Conservation (phyloP, 1,140 invertebrate genomes). For the Camponotus vicinus region DNA sequence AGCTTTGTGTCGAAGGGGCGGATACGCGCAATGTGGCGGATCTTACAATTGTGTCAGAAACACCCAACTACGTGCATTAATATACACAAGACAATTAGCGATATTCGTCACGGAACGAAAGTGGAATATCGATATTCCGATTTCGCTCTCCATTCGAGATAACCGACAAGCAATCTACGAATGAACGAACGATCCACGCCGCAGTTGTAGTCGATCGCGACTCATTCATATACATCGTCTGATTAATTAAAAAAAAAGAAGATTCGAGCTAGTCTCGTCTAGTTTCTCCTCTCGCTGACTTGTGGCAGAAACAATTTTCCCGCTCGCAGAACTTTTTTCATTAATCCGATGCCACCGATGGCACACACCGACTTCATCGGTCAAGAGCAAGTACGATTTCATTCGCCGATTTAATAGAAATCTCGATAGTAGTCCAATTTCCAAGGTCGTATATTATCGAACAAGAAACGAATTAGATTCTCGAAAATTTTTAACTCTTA, state of each 20-base stretch:
- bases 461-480: conserved; percentile 6
- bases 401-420: conserved; percentile 21
- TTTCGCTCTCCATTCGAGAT: background rate
- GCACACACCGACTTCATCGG: conserved; percentile 27
- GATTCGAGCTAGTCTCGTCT: background rate
- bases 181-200: background rate
- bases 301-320: conserved; percentile 53
- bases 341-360: conserved; percentile 36
- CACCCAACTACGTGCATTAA: background rate
- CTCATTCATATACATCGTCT: background rate
- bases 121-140: background rate
- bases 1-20: background rate
- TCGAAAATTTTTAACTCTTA: background rate
- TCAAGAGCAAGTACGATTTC: conserved; percentile 23
- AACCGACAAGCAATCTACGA: background rate
- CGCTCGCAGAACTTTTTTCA: conserved; percentile 32
- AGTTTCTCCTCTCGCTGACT: conserved; percentile 26
- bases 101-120: background rate
- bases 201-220: conserved; percentile 8
- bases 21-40: background rate
- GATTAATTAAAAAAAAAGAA: conserved; percentile 31
- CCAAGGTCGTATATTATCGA: conserved; percentile 18
- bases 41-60: conserved; percentile 17
- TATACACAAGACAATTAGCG: conserved; percentile 9
- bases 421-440: conserved; percentile 4